Evolutionary conservation across 2,113 vertebrate genomes (phyloP).

Genomic region (Phyllostomus discolor): DNA sequence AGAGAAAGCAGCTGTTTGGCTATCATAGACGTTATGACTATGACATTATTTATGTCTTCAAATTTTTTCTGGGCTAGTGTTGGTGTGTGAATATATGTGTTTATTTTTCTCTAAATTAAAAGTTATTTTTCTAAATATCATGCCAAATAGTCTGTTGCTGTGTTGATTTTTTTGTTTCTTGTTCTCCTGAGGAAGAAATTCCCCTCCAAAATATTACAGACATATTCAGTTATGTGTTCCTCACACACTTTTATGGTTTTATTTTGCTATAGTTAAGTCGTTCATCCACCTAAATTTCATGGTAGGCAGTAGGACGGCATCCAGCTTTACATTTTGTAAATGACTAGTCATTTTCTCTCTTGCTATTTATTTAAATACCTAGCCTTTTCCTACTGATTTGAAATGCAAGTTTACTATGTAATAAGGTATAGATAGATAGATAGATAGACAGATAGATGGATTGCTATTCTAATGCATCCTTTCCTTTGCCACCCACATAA

Average conservation of each 20-base stretch:
- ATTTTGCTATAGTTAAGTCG: background rate
- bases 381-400: background rate
- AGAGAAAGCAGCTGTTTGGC: background rate
- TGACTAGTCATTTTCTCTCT: background rate
- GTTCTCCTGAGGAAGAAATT: background rate
- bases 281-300: background rate
- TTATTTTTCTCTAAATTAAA: background rate
- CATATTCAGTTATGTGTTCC: background rate
- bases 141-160: background rate
- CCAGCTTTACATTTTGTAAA: background rate
- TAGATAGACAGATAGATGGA: background rate
- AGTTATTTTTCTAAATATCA: background rate
- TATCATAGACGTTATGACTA: background rate
- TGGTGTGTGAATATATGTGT: background rate
- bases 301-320: background rate
- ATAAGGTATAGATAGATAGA: background rate
- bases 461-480: background rate
- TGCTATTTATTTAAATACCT: background rate
- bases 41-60: background rate
- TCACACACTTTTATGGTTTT: background rate
- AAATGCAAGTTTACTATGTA: background rate
- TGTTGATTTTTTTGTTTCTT: background rate
- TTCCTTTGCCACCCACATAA: background rate
- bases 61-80: background rate
- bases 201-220: background rate